Evolutionary conservation across 2,888 invertebrate species (phyloP).

Genomic region (Leptinotarsa haldemani): DNA sequence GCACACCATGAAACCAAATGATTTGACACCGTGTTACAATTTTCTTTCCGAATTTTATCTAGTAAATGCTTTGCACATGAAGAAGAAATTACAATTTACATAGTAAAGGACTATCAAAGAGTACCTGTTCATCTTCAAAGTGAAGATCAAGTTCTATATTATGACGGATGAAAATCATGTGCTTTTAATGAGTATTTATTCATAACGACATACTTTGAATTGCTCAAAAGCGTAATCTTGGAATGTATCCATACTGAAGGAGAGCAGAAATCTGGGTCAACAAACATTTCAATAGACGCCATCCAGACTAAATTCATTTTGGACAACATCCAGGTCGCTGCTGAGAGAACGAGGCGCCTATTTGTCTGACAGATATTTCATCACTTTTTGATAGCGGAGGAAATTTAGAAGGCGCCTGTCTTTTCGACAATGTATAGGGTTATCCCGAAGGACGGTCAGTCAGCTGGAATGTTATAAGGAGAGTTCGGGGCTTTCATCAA

Average conservation of each 20-base stretch:
- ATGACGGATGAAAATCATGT: background rate
- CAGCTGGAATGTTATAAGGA: background rate
- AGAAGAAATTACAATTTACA: too few relatives aligned
- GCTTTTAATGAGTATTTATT: background rate
- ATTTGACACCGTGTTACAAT: too few relatives aligned
- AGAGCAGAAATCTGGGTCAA: constrained; percentile 2
- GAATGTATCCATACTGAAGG: background rate
- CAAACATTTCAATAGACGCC: constrained; percentile 21
- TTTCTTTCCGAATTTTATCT: too few relatives aligned
- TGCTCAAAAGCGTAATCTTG: background rate
- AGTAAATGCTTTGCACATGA: too few relatives aligned
- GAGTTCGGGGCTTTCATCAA: background rate
- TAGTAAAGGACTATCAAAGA: background rate
- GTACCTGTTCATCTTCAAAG: background rate
- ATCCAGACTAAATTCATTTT: constrained; percentile 17
- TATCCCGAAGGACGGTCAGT: background rate
- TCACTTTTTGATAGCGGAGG: constrained; percentile 17
- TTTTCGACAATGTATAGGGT: background rate
- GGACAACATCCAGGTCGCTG: constrained; percentile 33
- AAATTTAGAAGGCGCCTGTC: constrained; percentile 10
- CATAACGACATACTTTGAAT: background rate
- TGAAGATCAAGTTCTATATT: background rate
- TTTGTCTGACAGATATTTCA: constrained; percentile 30
- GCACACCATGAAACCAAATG: too few relatives aligned
- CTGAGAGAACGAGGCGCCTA: constrained; percentile 29